Conservation (phyloP, 2,113 vertebrate species). For the Festucalex cinctus region DNA sequence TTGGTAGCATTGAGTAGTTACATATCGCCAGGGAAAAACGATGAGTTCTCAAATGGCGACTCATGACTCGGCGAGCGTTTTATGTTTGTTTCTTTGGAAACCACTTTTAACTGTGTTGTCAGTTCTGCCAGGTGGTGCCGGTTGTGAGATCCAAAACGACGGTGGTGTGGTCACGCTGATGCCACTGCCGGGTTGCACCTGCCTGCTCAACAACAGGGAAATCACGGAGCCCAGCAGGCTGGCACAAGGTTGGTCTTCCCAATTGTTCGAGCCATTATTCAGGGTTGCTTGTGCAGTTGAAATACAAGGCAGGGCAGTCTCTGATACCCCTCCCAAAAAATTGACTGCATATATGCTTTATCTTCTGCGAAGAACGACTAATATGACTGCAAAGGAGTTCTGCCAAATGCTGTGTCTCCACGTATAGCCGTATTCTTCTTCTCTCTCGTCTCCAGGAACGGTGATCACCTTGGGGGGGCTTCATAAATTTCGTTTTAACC, state of each 20-base stretch:
- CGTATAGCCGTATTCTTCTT: slow-evolving; percentile 7
- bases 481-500: slow-evolving; percentile 92
- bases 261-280: neutral
- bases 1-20: too few species aligned
- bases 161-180: slow-evolving; percentile 82
- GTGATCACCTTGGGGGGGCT: slow-evolving; percentile 86
- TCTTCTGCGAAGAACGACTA: too few species aligned
- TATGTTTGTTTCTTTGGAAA: neutral
- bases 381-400: too few species aligned
- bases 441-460: slow-evolving; percentile 72
- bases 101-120: neutral
- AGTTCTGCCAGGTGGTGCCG: slow-evolving; percentile 84
- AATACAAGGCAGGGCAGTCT: too few species aligned
- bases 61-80: neutral
- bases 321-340: too few species aligned
- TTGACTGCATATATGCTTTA: too few species aligned
- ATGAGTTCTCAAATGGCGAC: too few species aligned
- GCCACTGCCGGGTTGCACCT: slow-evolving; percentile 74
- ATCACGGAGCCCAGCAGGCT: slow-evolving; percentile 82
- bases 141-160: slow-evolving; percentile 84
- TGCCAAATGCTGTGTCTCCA: too few species aligned
- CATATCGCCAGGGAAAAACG: too few species aligned
- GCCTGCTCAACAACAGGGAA: slow-evolving; percentile 83
- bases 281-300: neutral
- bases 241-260: slow-evolving; percentile 81